These are phyloP conservation scores for Epicampocera succincta DNA, from an alignment of 2,888 invertebrate species.

Conservation along the genomic window DNA sequence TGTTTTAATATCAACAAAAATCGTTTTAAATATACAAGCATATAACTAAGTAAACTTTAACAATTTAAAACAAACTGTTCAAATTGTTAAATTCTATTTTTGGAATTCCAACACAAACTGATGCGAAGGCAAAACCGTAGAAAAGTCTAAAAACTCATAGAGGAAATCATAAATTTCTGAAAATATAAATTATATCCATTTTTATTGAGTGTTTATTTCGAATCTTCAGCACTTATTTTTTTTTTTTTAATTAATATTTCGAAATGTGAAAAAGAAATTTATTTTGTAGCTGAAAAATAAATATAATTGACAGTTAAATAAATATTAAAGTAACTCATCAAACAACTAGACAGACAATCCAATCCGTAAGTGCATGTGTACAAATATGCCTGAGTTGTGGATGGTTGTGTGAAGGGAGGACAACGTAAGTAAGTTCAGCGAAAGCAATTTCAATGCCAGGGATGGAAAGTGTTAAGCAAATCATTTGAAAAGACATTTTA, in stretches of 20 bases:
- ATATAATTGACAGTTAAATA: conserved; percentile 68
- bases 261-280: background rate
- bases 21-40: background rate
- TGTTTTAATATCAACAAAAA: conserved; percentile 8
- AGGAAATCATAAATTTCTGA: conserved; percentile 22
- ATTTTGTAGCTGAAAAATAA: conserved; percentile 22
- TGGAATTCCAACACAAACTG: background rate
- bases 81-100: background rate
- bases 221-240: conserved; percentile 15
- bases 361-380: conserved; percentile 13
- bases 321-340: conserved; percentile 68
- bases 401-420: background rate
- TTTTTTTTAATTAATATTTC: background rate
- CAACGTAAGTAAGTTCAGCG: background rate
- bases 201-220: background rate
- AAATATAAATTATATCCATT: conserved; percentile 3
- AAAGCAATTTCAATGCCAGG: background rate
- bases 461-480: conserved; percentile 15
- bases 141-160: background rate
- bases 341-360: conserved; percentile 60
- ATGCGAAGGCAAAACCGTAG: background rate
- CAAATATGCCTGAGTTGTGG: background rate
- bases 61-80: background rate
- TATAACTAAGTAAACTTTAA: conserved; percentile 24
- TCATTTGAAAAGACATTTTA: too few relatives aligned